Base-by-base conservation (phyloP, 2,888 invertebrate species). In the Marronus borbonicus region DNA sequence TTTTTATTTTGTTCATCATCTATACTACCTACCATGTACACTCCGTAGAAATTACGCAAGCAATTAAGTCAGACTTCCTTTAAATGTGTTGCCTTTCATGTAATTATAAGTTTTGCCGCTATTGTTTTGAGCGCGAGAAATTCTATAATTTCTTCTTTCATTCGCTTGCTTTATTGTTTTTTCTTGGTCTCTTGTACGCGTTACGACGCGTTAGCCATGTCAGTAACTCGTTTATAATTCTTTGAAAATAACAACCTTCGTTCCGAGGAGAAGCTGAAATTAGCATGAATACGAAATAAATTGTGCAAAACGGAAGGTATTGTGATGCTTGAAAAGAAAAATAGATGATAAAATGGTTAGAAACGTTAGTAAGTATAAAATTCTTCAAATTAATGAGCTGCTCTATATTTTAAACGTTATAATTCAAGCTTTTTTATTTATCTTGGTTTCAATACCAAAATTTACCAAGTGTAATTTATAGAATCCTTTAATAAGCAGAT, bases 71-170 rank as follows among this genome's bases (percentile, higher is more conserved):
- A 39, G 55, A 74, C 60, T 74, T 74, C 72, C 72, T 74, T 60
- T 60, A 60, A 74, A 74, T 74, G 72, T 74, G 72, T 74, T 74
- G 60, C 60, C 72, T 74, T 74, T 74, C 60, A 60, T 74, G 72
- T 74, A 74, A 74, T 74, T 74, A 49, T 60, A 44, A 20, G 72
- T 74, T 74, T 44, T 74, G 58, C 72, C 28, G 44, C 72, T 62
- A 74, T 74, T 74, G 72, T 74, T 74, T 39, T 39, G 60, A 36
- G 72, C 44, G 60, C 72, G 72, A 74, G 72, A 74, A 74, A 44
- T 60, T 24, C 44, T 74, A 60, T 74, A 74, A 74, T 74, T 62
- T 74, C 60, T 74, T 68, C 68, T 68, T 68, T 68, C 44, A 8
- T 66, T 20, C 39, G 44, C 8, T 17, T 17, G 39, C 39, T 20